Percentiles rank a stretch among this genome's conserved stretches.
Conservation (phyloP, 2,113 vertebrate genomes). For the Charadrius vociferus region DNA sequence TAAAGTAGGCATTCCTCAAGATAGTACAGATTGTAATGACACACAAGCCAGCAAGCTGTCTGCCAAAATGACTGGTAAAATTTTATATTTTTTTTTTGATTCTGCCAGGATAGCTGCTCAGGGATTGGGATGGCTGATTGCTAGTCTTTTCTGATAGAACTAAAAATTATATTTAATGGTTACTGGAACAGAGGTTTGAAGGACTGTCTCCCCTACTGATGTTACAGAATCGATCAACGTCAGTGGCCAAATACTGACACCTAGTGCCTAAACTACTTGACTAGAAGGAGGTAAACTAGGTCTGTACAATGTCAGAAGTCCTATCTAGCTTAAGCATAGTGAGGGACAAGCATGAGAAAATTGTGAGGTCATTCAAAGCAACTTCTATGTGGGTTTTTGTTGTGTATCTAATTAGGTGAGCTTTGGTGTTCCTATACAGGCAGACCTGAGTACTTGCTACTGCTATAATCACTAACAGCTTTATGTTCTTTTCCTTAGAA, state of each 20-base stretch:
- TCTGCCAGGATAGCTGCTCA: neutral
- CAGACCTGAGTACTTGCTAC: neutral
- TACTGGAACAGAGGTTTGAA: neutral
- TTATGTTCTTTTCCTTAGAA: conserved; percentile 65
- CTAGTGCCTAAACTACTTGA: neutral
- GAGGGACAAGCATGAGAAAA: neutral
- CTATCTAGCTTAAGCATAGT: neutral
- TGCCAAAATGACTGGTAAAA: conserved; percentile 70
- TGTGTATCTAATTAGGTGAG: neutral
- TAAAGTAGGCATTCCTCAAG: conserved; percentile 80
- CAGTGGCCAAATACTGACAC: neutral
- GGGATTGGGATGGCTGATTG: neutral
- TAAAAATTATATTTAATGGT: neutral
- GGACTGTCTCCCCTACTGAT: neutral
- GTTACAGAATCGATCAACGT: neutral
- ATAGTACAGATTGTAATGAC: conserved; percentile 75
- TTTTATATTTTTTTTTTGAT: neutral
- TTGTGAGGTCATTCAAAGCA: neutral
- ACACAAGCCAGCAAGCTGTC: conserved; percentile 80
- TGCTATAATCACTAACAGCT: neutral
- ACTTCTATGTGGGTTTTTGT: accelerated
- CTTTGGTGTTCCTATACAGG: neutral
- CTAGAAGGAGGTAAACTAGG: neutral
- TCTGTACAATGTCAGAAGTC: neutral
- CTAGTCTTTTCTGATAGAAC: neutral